Conservation (phyloP, 1,140 invertebrate species). For the Manduca sexta region DNA sequence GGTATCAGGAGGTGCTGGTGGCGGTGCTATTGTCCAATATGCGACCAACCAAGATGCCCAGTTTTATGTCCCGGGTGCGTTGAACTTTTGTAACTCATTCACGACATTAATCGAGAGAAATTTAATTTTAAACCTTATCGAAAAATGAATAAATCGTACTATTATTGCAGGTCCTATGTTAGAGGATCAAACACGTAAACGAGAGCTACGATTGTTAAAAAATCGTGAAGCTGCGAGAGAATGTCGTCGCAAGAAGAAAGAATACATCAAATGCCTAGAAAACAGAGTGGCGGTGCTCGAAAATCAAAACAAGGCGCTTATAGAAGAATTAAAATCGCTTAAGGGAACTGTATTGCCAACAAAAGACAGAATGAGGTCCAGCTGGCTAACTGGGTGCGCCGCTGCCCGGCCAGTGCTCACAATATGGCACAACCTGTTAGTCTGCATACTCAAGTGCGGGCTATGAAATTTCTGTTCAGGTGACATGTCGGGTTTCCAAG, state of each 20-base stretch:
- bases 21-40: conserved; percentile 92
- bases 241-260: conserved; percentile 99
- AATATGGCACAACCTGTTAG: background rate
- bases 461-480: too few species aligned
- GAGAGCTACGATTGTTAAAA: conserved; percentile 95
- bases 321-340: conserved; percentile 98
- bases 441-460: too few species aligned
- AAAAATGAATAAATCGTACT: conserved; percentile 19
- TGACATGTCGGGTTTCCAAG: background rate
- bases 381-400: conserved; percentile 65
- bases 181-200: conserved; percentile 94
- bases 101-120: background rate
- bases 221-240: conserved; percentile 99
- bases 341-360: conserved; percentile 99
- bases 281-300: conserved; percentile 98
- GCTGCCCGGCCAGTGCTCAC: conserved; percentile 41
- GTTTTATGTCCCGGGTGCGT: conserved; percentile 95
- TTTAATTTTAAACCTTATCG: background rate
- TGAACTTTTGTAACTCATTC: too few species aligned
- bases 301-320: conserved; percentile 99
- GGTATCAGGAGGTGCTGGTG: conserved; percentile 86
- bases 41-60: conserved; percentile 91
- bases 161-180: conserved; percentile 61
- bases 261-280: conserved; percentile 99
- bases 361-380: conserved; percentile 87